Conservation (phyloP, 2,797 vertebrate genomes). For the Coendou prehensilis region DNA sequence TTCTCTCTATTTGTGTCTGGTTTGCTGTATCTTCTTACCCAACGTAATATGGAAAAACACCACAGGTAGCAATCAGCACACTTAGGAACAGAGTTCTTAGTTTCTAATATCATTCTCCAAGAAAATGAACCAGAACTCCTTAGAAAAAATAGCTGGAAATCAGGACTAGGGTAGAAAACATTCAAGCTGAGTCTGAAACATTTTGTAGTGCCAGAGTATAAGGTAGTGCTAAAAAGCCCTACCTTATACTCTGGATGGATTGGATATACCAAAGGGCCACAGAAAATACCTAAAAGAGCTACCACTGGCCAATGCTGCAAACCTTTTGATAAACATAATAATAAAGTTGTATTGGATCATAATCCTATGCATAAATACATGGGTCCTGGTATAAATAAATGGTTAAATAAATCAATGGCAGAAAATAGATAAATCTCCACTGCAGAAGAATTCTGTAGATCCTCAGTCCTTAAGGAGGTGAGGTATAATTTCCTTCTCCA, state of each 20-base stretch:
- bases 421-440: not conserved
- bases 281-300: not conserved
- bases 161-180: not conserved
- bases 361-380: not conserved
- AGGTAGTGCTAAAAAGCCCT: too few species aligned
- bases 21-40: not conserved
- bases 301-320: fast-evolving
- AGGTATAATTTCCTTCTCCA: not conserved
- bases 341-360: not conserved
- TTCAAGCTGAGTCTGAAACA: not conserved
- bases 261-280: not conserved
- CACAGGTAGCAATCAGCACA: not conserved
- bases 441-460: not conserved
- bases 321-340: not conserved
- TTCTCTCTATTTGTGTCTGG: not conserved
- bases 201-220: not conserved
- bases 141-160: not conserved
- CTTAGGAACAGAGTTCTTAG: not conserved
- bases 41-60: not conserved
- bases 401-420: not conserved
- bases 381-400: not conserved
- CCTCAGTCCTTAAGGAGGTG: not conserved
- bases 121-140: not conserved
- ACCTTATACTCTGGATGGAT: too few species aligned
- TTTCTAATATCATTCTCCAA: not conserved